These are phyloP conservation scores for Andrena camellia DNA, from an alignment of 2,888 invertebrate genomes.

Conservation along the genomic window DNA sequence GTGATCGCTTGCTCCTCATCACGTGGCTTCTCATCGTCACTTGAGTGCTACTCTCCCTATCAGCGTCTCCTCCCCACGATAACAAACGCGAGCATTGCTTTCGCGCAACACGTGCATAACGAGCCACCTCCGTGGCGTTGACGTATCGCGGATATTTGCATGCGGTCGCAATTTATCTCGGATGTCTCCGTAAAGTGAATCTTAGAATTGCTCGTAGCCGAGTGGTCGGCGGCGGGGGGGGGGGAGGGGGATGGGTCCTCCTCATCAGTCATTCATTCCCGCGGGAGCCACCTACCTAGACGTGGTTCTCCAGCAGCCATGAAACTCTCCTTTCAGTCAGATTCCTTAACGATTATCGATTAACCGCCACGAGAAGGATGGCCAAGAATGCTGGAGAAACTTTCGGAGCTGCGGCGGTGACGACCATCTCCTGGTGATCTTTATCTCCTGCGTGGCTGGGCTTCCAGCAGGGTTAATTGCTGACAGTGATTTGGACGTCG, in stretches of 20 bases:
- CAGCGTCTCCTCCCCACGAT: constrained; percentile 21
- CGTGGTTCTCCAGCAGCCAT: constrained; percentile 37
- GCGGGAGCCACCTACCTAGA: constrained; percentile 60
- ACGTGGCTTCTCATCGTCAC: constrained; percentile 29
- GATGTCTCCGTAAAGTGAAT: constrained; percentile 73
- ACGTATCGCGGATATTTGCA: constrained; percentile 76
- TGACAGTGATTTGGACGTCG: constrained; percentile 38
- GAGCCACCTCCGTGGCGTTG: constrained; percentile 57
- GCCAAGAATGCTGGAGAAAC: constrained; percentile 16
- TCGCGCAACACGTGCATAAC: constrained; percentile 44
- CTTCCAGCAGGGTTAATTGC: constrained; percentile 33
- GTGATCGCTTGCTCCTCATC: constrained; percentile 39
- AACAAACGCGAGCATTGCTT: constrained; percentile 46
- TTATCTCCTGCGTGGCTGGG: background rate
- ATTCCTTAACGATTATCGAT: constrained; percentile 70
- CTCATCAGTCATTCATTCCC: constrained; percentile 77
- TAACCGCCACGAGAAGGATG: constrained; percentile 43
- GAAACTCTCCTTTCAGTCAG: constrained; percentile 23
- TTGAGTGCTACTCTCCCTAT: constrained; percentile 32
- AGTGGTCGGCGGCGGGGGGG: constrained; percentile 7
- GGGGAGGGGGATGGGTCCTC: constrained; percentile 33
- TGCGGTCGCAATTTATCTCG: constrained; percentile 76
- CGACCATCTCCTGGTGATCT: constrained; percentile 24
- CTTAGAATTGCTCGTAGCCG: constrained; percentile 67
- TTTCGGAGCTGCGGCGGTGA: constrained; percentile 19